These are phyloP conservation scores for Cremastinae sp. DNA, from an alignment of 2,888 invertebrate species.

Conservation along the genomic window DNA sequence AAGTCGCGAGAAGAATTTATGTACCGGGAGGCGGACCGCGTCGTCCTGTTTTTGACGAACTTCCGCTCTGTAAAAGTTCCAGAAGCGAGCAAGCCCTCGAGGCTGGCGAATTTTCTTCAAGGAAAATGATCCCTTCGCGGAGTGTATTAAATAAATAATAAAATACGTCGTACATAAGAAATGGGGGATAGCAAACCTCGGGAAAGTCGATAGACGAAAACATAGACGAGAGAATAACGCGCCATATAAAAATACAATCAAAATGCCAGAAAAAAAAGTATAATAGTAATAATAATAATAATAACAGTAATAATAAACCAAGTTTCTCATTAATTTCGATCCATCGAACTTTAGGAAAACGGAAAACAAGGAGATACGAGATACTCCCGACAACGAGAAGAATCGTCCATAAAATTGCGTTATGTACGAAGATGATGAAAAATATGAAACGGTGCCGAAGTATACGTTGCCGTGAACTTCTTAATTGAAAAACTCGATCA, in stretches of 20 bases:
- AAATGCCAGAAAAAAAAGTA: constrained; percentile 16
- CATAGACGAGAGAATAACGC: not conserved
- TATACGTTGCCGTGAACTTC: constrained; percentile 48
- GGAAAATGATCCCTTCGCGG: no score
- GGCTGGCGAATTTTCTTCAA: no score
- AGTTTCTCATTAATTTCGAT: constrained; percentile 29
- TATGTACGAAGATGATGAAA: not conserved
- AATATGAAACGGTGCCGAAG: constrained; percentile 31
- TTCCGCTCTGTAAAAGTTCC: no score
- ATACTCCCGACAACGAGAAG: constrained; percentile 18
- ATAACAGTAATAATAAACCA: constrained; percentile 1
- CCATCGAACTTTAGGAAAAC: constrained; percentile 19
- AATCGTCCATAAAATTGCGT: constrained; percentile 1
- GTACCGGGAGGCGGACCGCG: no score
- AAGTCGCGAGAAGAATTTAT: no score
- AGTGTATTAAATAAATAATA: not conserved
- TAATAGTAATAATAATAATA: constrained; percentile 2
- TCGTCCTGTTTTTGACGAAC: no score
- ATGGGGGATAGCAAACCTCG: constrained; percentile 9
- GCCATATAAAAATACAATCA: constrained; percentile 19
- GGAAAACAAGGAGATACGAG: constrained; percentile 34
- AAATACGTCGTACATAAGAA: no score
- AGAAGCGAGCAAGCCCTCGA: no score
- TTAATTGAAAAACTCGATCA: constrained; percentile 60
- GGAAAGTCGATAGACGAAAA: not conserved